Evolutionary conservation across 2,888 invertebrate species (phyloP), one percentile per base, ranked within the genome.

Genomic region (Brachyptera putata): DNA sequence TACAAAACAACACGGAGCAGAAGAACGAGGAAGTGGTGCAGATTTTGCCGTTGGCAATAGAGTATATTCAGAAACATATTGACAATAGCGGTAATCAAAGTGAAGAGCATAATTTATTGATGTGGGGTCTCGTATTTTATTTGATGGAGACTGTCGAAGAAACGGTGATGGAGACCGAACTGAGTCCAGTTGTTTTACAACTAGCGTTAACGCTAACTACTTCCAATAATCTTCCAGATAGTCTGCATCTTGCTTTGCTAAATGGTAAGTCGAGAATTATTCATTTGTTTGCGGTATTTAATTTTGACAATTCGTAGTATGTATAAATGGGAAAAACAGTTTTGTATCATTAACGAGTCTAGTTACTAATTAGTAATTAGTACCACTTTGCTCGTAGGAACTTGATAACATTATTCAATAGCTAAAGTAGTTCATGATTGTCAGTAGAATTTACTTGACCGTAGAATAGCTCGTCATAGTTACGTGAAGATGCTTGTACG

Each of bases 51-150:
- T 30, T 30, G 30, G 30, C 30, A 5, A 30, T 30, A 30, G 81
- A 81, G 62, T 80, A 80, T 60, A 74, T 82, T 57, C 78, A 79
- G 63, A 75, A 75, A 57, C 75, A 80, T 69, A 74, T 79, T 21
- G 70, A 72, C 63, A 70, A 69, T 58, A 66, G 53, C 36, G 34
- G 36, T 9, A 53, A 21, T 11, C 34, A 36, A 9, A 76, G 75
- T 67, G 83, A 84, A 69, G 83, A 84, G 65, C 87, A 89, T 70
- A 80, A 82, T 58, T 75, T 87, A 65, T 75, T 85, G 53, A 80
- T 89, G 70, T 90, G 89, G 88, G 82, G 87, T 25, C 74, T 88
- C 53, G 83, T 85, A 55, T 89, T 89, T 74, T 88, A 85, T 73
- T 75, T 91, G 62, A 77, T 89, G 68, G 90, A 91, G 74, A 84